Evolutionary conservation across 2,797 vertebrate genomes (phyloP).

Genomic region (Eulemur coronatus): DNA sequence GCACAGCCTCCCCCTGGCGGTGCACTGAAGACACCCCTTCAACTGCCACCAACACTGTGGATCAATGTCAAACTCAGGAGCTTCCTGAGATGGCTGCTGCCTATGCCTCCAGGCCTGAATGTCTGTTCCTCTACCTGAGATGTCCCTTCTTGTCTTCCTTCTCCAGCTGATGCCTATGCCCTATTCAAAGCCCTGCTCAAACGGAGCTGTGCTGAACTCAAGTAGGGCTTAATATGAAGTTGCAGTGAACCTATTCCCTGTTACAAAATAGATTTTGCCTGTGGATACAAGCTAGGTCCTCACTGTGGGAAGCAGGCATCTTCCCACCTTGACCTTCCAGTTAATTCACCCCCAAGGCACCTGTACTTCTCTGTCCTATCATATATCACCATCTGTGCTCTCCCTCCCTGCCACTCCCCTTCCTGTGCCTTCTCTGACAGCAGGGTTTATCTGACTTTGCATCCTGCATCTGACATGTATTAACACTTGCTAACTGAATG

Average conservation of each 20-base stretch:
- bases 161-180: not conserved
- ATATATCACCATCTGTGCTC: no score
- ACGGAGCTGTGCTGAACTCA: rapidly evolving
- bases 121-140: not conserved
- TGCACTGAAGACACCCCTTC: not conserved
- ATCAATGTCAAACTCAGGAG: not conserved
- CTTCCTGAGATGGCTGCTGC: not conserved
- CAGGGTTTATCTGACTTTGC: not conserved
- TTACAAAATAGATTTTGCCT: not conserved
- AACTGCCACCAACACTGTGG: not conserved
- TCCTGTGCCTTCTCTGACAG: not conserved
- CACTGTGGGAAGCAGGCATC: not conserved
- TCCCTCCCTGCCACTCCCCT: no score
- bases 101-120: rapidly evolving
- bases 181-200: not conserved
- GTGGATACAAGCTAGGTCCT: not conserved
- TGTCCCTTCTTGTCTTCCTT: not conserved
- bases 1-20: rapidly evolving
- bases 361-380: not conserved
- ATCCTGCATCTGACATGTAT: not conserved
- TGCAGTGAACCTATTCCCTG: not conserved
- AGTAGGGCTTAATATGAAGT: not conserved
- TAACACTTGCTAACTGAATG: not conserved
- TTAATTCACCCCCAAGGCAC: no score
- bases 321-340: not conserved